These are phyloP conservation scores for Corythornis leucogaster DNA, from an alignment of 2,797 vertebrate genomes.

Conservation along the genomic window DNA sequence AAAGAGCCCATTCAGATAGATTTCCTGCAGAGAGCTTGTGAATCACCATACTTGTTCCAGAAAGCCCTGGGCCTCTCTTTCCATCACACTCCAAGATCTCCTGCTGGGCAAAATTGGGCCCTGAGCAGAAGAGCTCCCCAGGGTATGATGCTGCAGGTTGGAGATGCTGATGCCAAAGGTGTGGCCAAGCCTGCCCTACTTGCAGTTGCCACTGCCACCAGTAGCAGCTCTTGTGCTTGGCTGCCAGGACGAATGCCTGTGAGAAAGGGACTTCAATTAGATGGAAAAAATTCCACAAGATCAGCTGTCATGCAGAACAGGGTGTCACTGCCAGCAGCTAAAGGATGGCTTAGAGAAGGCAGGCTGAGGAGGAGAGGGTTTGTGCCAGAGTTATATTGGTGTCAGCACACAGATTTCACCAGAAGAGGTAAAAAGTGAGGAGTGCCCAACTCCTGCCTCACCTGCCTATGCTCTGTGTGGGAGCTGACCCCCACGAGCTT, in stretches of 20 bases:
- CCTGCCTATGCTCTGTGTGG: not conserved
- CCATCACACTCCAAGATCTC: not conserved
- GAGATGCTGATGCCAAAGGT: not conserved
- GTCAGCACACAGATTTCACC: not conserved
- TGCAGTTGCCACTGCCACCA: not conserved
- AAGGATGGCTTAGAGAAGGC: not conserved
- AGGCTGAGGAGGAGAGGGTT: not conserved
- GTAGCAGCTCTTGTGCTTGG: not conserved
- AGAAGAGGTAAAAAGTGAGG: not conserved
- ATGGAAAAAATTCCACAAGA: not conserved
- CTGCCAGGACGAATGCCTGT: not conserved
- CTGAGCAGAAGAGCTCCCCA: not conserved
- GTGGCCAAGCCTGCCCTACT: constrained; percentile 25
- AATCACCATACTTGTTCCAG: not conserved
- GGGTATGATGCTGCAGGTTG: not conserved
- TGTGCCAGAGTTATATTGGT: not conserved
- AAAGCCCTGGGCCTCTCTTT: not conserved
- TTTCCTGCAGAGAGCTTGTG: not conserved
- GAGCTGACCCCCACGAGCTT: accelerated
- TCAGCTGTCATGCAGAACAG: not conserved
- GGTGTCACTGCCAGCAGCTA: not conserved
- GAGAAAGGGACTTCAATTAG: not conserved
- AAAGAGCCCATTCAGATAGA: not conserved
- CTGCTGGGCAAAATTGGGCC: not conserved
- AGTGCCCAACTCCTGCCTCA: not conserved